These are phyloP conservation scores for Platycheirus rosarum DNA, from an alignment of 2,888 invertebrate genomes.

Conservation along the genomic window DNA sequence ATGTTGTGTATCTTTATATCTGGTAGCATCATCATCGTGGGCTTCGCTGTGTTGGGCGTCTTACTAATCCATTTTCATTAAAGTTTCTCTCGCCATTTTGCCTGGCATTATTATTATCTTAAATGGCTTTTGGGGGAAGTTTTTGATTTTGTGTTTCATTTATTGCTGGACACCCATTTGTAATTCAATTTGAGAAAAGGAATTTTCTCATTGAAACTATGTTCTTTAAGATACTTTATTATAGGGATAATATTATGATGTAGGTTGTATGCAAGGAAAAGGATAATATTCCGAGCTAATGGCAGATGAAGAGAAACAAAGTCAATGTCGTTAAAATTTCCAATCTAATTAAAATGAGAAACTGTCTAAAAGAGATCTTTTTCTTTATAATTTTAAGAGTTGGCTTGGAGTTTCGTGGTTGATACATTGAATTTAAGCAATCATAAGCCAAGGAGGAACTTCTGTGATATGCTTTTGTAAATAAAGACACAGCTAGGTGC, in stretches of 20 bases:
- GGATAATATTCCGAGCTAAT: no score
- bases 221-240: no score
- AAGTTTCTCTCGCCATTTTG: conserved; percentile 36
- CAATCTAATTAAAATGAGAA: background rate
- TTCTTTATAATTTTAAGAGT: no score
- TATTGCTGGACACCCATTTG: conserved; percentile 27
- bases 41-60: conserved; percentile 4
- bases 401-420: no score
- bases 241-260: no score
- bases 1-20: conserved; percentile 6
- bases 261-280: no score
- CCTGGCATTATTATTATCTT: conserved; percentile 10
- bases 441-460: no score
- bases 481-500: no score
- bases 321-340: background rate
- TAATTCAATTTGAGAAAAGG: conserved; percentile 52
- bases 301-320: background rate
- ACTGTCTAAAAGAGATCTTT: background rate
- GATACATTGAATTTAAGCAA: no score
- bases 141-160: conserved; percentile 28
- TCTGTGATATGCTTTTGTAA: no score
- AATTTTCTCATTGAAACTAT: conserved; percentile 39
- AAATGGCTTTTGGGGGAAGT: background rate
- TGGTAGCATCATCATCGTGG: background rate
- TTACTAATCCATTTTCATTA: conserved; percentile 54